Conservation (phyloP, 2,797 vertebrate species). For the Hoplostethus atlanticus region DNA sequence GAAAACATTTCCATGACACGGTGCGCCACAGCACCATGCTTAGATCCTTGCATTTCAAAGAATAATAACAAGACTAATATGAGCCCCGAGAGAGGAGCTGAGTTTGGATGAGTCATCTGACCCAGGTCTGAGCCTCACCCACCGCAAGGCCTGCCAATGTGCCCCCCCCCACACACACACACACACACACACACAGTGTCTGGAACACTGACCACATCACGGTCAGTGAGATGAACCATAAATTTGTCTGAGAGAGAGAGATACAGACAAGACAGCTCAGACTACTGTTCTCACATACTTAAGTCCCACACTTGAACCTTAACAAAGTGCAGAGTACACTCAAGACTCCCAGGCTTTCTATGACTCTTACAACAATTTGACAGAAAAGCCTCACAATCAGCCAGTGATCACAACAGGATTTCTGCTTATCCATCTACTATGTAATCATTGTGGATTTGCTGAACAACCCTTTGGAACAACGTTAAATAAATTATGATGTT, state of each 20-base stretch:
- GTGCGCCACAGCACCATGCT: slow-evolving; percentile 51
- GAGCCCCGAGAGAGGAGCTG: slow-evolving; percentile 48
- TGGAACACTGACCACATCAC: slow-evolving; percentile 72
- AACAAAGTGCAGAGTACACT: slow-evolving; percentile 19
- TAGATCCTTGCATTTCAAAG: slow-evolving; percentile 62
- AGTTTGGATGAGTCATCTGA: slow-evolving; percentile 76
- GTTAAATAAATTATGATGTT: slow-evolving; percentile 52
- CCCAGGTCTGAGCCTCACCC: slow-evolving; percentile 68
- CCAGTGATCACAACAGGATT: slow-evolving; percentile 62
- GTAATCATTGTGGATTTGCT: slow-evolving; percentile 64
- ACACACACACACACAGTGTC: slow-evolving; percentile 50
- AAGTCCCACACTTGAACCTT: slow-evolving; percentile 49
- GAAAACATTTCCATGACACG: slow-evolving; percentile 63
- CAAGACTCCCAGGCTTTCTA: slow-evolving; percentile 18
- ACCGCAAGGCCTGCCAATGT: slow-evolving; percentile 54
- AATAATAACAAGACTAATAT: slow-evolving; percentile 66
- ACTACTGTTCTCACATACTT: slow-evolving; percentile 49
- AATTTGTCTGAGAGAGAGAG: slow-evolving; percentile 59
- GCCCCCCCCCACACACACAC: slow-evolving; percentile 40
- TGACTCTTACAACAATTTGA: slow-evolving; percentile 57
- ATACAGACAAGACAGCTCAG: slow-evolving; percentile 59
- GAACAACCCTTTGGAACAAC: slow-evolving; percentile 56
- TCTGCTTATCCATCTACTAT: slow-evolving; percentile 52
- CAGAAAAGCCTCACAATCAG: slow-evolving; percentile 62
- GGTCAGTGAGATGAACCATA: slow-evolving; percentile 66